Evolutionary conservation across 2,888 invertebrate species (phyloP).

Genomic region (Lissocephala sabroskyi): DNA sequence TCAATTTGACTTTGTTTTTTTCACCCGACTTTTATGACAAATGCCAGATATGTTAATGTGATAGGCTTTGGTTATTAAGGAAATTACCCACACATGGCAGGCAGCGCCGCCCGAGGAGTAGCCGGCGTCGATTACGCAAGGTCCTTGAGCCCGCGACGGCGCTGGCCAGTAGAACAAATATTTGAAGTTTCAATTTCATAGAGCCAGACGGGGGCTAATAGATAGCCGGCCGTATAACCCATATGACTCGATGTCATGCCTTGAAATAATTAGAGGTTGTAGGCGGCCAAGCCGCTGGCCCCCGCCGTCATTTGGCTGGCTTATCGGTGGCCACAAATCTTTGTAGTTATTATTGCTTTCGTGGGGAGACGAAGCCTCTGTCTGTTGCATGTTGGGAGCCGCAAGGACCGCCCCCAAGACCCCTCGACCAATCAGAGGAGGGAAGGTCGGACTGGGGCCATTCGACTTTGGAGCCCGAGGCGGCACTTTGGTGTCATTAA

Average conservation of each 20-base stretch:
- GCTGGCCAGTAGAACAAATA: no score
- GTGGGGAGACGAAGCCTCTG: constrained; percentile 4
- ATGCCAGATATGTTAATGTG: constrained; percentile 61
- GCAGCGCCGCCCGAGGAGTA: neutral
- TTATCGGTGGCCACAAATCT: constrained; percentile 57
- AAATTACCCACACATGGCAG: constrained; percentile 45
- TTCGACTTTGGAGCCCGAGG: neutral
- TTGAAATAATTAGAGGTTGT: constrained; percentile 67
- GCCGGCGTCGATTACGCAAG: constrained; percentile 6
- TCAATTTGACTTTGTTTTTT: constrained; percentile 49
- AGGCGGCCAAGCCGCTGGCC: neutral
- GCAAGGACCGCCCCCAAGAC: neutral
- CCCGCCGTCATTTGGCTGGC: constrained; percentile 14
- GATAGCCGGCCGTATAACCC: constrained; percentile 30
- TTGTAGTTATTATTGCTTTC: constrained; percentile 27
- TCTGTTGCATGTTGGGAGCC: constrained; percentile 39
- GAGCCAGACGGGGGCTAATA: constrained; percentile 28
- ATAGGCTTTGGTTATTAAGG: constrained; percentile 60
- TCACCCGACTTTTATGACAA: constrained; percentile 45
- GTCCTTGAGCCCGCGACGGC: constrained; percentile 39
- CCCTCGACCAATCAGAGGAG: no score
- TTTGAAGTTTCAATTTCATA: constrained; percentile 62
- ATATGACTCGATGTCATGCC: constrained; percentile 69
- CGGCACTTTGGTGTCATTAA: constrained; percentile 39
- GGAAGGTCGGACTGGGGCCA: no score